Evolutionary conservation across 2,797 vertebrate species (phyloP).

Genomic region (Gymnothorax javanicus): DNA sequence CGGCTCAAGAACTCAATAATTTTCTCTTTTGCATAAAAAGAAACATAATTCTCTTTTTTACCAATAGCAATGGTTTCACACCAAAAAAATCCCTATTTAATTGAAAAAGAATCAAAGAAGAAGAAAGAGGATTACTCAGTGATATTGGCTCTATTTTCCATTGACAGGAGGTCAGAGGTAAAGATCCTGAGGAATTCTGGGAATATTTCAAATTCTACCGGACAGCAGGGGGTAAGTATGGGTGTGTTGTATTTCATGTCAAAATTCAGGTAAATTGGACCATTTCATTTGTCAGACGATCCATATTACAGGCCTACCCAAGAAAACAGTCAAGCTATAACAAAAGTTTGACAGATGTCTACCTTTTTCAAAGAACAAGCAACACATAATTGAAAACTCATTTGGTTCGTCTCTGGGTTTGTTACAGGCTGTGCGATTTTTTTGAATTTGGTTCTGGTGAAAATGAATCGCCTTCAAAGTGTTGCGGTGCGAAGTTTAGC

Average conservation of each 20-base stretch:
- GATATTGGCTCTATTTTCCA: constrained; percentile 59
- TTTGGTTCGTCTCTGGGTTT: too few relatives aligned
- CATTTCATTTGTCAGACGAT: too few relatives aligned
- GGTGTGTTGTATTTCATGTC: constrained; percentile 8
- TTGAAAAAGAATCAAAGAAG: constrained; percentile 66
- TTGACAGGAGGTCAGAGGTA: constrained; percentile 65
- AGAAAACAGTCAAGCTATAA: too few relatives aligned
- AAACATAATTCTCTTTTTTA: constrained; percentile 18
- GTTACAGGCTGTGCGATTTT: too few relatives aligned
- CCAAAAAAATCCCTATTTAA: constrained; percentile 81
- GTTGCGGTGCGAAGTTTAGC: too few relatives aligned
- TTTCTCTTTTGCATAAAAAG: background rate
- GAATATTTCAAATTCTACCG: constrained; percentile 76
- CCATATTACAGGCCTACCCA: too few relatives aligned
- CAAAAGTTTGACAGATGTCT: too few relatives aligned
- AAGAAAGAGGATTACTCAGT: constrained; percentile 72
- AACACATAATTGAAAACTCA: too few relatives aligned
- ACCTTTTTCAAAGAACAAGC: too few relatives aligned
- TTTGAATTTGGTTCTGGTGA: too few relatives aligned
- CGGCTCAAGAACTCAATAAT: background rate
- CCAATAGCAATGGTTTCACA: constrained; percentile 70
- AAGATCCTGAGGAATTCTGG: constrained; percentile 66
- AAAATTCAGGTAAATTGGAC: background rate
- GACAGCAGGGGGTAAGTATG: constrained; percentile 55
- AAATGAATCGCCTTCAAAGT: too few relatives aligned